These are phyloP conservation scores for Columba guinea DNA, from an alignment of 2,797 vertebrate species.

Conservation along the genomic window DNA sequence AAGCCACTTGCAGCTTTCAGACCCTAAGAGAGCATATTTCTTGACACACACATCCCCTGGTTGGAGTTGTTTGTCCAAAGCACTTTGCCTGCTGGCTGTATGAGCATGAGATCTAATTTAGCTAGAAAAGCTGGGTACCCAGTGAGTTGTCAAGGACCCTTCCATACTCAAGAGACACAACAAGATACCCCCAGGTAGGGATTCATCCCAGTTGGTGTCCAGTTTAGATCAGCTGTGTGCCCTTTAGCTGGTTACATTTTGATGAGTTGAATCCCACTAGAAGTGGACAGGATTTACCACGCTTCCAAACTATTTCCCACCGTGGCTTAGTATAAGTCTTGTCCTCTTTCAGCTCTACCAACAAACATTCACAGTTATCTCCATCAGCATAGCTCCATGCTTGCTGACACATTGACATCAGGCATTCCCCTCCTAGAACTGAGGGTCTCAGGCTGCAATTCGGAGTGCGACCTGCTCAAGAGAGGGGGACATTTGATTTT, in stretches of 20 bases:
- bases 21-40: not conserved
- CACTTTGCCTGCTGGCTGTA: not conserved
- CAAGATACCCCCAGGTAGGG: too few relatives aligned
- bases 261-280: not conserved
- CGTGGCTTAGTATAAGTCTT: not conserved
- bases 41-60: accelerated
- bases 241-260: not conserved
- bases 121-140: not conserved
- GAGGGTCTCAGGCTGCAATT: not conserved
- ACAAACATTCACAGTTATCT: not conserved
- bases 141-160: not conserved
- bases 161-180: not conserved
- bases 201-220: not conserved
- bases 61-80: not conserved
- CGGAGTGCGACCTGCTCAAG: not conserved
- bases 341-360: not conserved
- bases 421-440: not conserved
- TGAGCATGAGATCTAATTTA: not conserved
- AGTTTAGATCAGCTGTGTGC: not conserved
- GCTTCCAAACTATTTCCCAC: not conserved
- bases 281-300: not conserved
- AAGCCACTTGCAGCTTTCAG: not conserved
- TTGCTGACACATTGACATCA: not conserved
- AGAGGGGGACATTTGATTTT: not conserved
- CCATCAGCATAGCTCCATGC: not conserved